Base-by-base conservation (phyloP, 2,888 invertebrate genomes). In the Tinea pellionella region DNA sequence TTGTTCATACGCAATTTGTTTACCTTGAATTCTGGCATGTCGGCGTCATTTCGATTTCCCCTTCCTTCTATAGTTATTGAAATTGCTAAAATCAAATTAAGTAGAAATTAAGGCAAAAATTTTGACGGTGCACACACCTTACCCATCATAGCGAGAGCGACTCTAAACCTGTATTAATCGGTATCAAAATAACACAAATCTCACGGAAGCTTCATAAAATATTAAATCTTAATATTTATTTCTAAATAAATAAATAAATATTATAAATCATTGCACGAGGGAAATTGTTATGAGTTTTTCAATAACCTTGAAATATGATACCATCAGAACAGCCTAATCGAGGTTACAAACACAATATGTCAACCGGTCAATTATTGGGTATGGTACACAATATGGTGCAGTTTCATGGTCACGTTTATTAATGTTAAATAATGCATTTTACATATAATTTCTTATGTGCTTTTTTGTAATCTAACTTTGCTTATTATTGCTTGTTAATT, bases 361-460 rank as follows among this genome's bases (percentile, higher is more conserved):
- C 66, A 67, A 67, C 19, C 53, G 53, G 24, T 24, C 69, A 74
- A 75, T 75, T 74, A 78, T 74, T 71, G 65, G 63, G 65, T 67
- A 29, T 57, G 43, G 24, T 59, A 42, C 59, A 60, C 60, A 60
- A 24, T 60, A 62, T 15, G 24, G 13, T 16, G n/a, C n/a, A 47
- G 47, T 47, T 47, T 47, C 47, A 47, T 47, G 47, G 47, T 47
- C 15, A 15, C 13, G 37, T 37, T 16, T 47, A n/a, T 47, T 47
- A 30, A 30, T 9, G 42, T 12, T n/a, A 2, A 47, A 47, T 47
- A 15, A 15, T 47, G 47, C 47, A 55, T 19, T 55, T 55, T 55
- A 3, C 24, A 24, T 24, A 24, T n/a, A n/a, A n/a, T n/a, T n/a
- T n/a, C n/a, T n/a, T n/a, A n/a, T n/a, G n/a, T n/a, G n/a, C n/a